These are phyloP conservation scores for Falco concolor DNA, from an alignment of 2,797 vertebrate genomes.

Conservation along the genomic window DNA sequence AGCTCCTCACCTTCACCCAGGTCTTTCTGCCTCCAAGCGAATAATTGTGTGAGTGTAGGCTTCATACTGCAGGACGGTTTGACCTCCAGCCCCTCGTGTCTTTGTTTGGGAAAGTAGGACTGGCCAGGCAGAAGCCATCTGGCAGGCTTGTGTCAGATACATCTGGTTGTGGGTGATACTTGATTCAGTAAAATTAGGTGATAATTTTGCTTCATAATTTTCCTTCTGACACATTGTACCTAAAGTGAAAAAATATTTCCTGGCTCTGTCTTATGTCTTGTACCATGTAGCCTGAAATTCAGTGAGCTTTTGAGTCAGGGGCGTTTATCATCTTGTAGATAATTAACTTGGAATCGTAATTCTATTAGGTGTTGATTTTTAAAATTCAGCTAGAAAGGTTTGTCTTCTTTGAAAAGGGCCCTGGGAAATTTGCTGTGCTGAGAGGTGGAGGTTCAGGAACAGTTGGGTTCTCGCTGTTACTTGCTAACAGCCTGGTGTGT, in stretches of 20 bases:
- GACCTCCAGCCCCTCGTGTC: neutral
- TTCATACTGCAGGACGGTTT: neutral
- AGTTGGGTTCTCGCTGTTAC: neutral
- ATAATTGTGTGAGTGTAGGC: neutral
- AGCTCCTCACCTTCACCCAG: neutral
- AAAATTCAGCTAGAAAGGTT: neutral
- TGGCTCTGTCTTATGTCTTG: neutral
- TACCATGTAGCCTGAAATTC: neutral
- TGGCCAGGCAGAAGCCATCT: neutral
- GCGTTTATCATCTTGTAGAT: neutral
- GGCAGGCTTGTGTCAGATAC: neutral
- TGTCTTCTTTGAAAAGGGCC: neutral
- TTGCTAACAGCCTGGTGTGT: slow-evolving; percentile 16
- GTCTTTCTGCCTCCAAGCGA: neutral
- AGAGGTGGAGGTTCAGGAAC: neutral
- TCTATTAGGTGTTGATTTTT: neutral
- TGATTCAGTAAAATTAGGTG: neutral
- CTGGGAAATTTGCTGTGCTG: neutral
- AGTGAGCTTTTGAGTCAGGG: neutral
- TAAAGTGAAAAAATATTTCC: neutral
- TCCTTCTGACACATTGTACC: neutral
- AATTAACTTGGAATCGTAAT: neutral
- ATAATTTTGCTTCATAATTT: neutral
- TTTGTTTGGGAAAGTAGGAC: neutral
- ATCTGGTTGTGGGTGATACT: neutral